phyloP scores from a whole-genome alignment of 2,888 invertebrate genomes.

The Arrhopalites spinosus region DNA sequence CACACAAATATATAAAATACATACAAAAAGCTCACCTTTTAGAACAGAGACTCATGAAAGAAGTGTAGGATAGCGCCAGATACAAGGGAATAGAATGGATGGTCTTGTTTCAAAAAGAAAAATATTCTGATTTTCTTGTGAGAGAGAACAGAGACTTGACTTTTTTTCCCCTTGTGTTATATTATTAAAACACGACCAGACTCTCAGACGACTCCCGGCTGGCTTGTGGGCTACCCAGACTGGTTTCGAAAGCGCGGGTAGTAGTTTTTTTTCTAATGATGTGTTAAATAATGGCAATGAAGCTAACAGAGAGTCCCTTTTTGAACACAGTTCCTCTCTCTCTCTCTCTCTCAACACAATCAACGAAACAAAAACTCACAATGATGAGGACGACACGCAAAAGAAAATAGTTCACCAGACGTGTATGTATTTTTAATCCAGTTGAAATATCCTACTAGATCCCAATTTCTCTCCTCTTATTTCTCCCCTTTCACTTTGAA shows the following conservation, averaged over 20 bases:
- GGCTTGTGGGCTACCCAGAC: slow-evolving; percentile 4
- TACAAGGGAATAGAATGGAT: neutral
- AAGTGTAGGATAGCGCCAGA: neutral
- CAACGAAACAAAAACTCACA: too few species aligned
- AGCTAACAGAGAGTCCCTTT: too few species aligned
- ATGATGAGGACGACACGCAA: neutral
- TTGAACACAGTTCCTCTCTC: too few species aligned
- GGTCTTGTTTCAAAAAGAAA: too few species aligned
- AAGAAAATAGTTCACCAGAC: slow-evolving; percentile 1
- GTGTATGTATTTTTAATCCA: slow-evolving; percentile 3
- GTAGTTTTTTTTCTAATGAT: slow-evolving; percentile 3
- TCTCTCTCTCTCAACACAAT: too few species aligned
- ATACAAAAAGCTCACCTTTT: slow-evolving; percentile 26
- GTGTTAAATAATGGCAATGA: slow-evolving; percentile 5
- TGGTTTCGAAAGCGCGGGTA: neutral
- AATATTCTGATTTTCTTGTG: too few species aligned
- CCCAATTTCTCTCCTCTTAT: too few species aligned
- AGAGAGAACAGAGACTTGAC: too few species aligned
- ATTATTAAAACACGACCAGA: neutral
- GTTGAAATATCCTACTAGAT: neutral
- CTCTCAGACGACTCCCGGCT: neutral
- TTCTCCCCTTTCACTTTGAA: too few species aligned
- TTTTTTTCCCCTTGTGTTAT: neutral
- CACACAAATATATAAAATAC: too few species aligned
- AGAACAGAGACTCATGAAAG: slow-evolving; percentile 10